phyloP scores from a whole-genome alignment of 2,888 invertebrate species.

The Siphlonurus alternatus region DNA sequence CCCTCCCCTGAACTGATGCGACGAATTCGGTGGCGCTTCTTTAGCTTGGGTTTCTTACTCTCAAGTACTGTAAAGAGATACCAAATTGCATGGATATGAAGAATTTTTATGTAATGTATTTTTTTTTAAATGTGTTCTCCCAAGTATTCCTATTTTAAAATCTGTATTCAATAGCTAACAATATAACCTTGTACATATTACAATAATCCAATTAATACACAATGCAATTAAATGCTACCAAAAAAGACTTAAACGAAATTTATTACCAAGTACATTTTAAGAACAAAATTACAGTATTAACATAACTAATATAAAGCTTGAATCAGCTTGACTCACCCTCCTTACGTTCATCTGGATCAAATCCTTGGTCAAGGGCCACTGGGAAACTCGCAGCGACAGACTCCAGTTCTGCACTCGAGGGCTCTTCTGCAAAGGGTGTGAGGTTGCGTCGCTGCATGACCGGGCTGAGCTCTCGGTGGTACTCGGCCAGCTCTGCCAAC shows the following conservation, averaged over 20 bases:
- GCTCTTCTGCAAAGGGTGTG: constrained; percentile 48
- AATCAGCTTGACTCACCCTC: not conserved
- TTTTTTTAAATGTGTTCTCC: no score
- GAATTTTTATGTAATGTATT: no score
- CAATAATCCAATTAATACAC: not conserved
- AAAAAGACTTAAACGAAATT: no score
- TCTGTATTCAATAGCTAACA: no score
- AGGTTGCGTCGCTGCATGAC: constrained; percentile 43
- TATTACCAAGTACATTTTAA: no score
- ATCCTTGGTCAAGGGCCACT: not conserved
- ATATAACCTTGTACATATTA: no score
- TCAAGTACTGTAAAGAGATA: not conserved
- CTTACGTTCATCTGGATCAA: not conserved
- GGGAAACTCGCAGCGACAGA: not conserved
- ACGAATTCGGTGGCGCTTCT: not conserved
- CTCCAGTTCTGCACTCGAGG: constrained; percentile 17
- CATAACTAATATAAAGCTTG: no score
- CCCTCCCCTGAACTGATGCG: not conserved
- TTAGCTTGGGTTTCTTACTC: not conserved
- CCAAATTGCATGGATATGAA: no score
- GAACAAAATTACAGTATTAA: no score
- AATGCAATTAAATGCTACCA: no score
- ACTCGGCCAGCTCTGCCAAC: constrained; percentile 44
- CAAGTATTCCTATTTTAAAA: no score
- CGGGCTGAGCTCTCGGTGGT: constrained; percentile 44